A percentile compares a stretch with the other conserved stretches of the same genome.
phyloP scores from a whole-genome alignment of 2,113 vertebrate species.

The Emydura subglobosa region DNA sequence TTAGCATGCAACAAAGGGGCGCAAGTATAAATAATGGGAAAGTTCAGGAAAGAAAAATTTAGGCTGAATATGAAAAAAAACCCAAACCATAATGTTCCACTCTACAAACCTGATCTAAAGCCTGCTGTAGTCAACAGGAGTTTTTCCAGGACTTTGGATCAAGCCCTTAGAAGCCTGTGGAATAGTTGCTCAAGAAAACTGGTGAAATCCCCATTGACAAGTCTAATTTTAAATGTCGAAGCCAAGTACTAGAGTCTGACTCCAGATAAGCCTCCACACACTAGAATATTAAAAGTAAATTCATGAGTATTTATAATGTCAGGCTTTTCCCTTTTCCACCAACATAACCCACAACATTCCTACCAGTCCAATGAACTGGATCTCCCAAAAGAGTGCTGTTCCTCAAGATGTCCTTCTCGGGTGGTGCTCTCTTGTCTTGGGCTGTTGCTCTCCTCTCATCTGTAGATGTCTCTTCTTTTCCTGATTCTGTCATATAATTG shows the following conservation, averaged over 20 bases:
- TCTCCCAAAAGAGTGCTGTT: neutral
- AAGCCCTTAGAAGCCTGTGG: neutral
- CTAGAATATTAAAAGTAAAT: neutral
- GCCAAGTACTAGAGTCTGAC: neutral
- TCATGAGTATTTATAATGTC: neutral
- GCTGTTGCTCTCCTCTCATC: neutral
- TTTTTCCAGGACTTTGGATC: neutral
- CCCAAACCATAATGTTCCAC: neutral
- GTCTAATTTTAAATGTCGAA: neutral
- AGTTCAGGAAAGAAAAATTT: neutral
- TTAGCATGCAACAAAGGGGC: neutral
- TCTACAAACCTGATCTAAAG: constrained; percentile 24
- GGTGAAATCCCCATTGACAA: neutral
- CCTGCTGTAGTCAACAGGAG: neutral
- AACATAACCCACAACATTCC: neutral
- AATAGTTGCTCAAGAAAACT: neutral
- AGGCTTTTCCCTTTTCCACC: neutral
- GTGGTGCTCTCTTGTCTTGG: fast-evolving
- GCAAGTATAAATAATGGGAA: neutral
- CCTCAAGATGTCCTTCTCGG: neutral
- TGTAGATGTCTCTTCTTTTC: neutral
- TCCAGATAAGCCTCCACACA: neutral
- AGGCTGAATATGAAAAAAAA: neutral
- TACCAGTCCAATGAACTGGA: fast-evolving
- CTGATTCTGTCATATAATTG: fast-evolving